Percentiles rank a stretch among this genome's conserved stretches.
Conservation (phyloP, 2,888 invertebrate species). For the Amphipoea oculea region DNA sequence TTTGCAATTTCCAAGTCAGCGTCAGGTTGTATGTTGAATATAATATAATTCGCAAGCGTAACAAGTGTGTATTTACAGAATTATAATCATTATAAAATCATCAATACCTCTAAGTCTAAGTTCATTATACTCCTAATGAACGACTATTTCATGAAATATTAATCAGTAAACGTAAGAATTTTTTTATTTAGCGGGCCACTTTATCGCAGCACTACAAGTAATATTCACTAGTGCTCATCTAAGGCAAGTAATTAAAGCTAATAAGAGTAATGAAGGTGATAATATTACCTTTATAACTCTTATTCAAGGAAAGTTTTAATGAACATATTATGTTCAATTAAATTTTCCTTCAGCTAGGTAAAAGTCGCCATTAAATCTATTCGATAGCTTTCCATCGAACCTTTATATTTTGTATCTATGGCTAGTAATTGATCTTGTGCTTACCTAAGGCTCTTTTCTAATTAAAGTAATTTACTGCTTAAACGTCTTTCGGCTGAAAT, state of each 20-base stretch:
- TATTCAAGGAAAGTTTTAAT: too few species aligned
- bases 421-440: not conserved
- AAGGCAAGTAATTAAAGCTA: not conserved
- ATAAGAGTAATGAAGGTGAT: slow-evolving; percentile 2
- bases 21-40: too few species aligned
- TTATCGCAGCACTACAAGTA: not conserved
- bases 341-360: not conserved
- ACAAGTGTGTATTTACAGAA: too few species aligned
- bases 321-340: not conserved
- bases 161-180: too few species aligned
- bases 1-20: too few species aligned
- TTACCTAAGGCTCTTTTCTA: not conserved
- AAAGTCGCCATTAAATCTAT: not conserved
- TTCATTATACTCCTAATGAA: too few species aligned
- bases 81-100: too few species aligned
- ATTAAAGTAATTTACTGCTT: not conserved
- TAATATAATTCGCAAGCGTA: too few species aligned
- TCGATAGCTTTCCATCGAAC: not conserved
- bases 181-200: too few species aligned
- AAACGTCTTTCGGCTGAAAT: not conserved
- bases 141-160: too few species aligned
- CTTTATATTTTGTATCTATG: not conserved
- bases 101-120: too few species aligned
- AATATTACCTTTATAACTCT: too few species aligned
- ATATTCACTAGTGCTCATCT: not conserved